Percentiles rank a stretch among this genome's conserved stretches.
phyloP scores from a whole-genome alignment of 2,113 vertebrate species.

The Melanocharis versteri region DNA sequence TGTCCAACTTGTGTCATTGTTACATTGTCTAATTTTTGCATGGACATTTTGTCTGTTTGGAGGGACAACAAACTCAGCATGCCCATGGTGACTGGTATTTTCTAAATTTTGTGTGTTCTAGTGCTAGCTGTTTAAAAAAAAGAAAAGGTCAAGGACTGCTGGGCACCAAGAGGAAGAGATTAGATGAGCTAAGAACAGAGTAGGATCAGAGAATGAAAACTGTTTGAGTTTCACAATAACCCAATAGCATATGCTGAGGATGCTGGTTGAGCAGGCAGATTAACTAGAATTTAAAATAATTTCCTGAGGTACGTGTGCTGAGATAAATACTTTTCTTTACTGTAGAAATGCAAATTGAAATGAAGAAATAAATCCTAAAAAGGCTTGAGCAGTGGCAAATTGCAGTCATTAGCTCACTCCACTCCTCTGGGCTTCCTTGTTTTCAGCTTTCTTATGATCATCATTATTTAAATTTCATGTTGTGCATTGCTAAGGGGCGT shows the following conservation, averaged over 20 bases:
- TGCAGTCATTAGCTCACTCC: background rate
- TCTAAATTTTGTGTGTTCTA: background rate
- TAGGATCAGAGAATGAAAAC: background rate
- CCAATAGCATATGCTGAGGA: background rate
- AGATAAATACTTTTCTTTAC: constrained; percentile 8
- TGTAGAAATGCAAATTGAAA: constrained; percentile 22
- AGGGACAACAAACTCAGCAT: background rate
- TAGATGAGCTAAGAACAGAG: background rate
- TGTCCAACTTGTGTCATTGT: background rate
- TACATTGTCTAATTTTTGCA: background rate
- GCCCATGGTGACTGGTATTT: background rate
- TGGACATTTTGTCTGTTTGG: background rate
- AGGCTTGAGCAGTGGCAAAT: background rate
- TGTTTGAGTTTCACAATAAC: background rate
- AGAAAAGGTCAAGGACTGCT: background rate
- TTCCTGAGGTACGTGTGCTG: background rate
- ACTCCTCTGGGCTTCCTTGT: constrained; percentile 1
- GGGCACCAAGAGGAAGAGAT: background rate
- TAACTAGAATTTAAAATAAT: background rate
- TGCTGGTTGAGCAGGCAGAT: background rate
- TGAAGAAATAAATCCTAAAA: constrained; percentile 1
- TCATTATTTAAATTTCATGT: constrained; percentile 11
- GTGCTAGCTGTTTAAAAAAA: background rate
- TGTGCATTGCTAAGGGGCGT: constrained; percentile 1
- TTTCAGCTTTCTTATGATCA: constrained; percentile 17